Conservation (phyloP, 2,888 invertebrate genomes). For the Polylopha cassiicola region DNA sequence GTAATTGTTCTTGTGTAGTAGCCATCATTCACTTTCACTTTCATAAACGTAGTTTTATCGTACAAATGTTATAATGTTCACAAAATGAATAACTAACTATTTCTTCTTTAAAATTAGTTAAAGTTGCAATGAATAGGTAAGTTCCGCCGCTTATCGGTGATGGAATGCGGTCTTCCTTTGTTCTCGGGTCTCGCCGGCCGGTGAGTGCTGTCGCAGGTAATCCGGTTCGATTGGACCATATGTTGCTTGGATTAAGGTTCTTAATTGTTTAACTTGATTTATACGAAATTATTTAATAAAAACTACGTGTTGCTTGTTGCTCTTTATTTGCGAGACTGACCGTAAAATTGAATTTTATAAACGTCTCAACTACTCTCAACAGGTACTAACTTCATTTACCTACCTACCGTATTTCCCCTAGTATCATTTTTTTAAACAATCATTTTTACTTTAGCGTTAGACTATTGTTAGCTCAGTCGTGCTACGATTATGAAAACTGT, state of each 20-base stretch:
- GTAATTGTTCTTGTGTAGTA: constrained; percentile 1
- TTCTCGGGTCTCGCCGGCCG: constrained; percentile 1
- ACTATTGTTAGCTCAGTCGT: too few relatives aligned
- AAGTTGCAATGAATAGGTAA: neutral
- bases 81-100: neutral
- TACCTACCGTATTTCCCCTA: too few relatives aligned
- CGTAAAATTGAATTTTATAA: too few relatives aligned
- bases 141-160: neutral
- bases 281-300: too few relatives aligned
- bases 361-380: too few relatives aligned
- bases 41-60: neutral
- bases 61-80: neutral
- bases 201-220: neutral
- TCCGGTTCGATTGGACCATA: constrained; percentile 5
- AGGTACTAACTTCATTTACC: too few relatives aligned
- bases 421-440: too few relatives aligned
- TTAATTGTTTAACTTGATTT: too few relatives aligned
- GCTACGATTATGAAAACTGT: too few relatives aligned
- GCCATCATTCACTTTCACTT: constrained; percentile 2
- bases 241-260: neutral
- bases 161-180: constrained; percentile 3
- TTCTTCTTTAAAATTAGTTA: neutral
- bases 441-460: too few relatives aligned
- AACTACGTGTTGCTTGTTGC: too few relatives aligned
- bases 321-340: too few relatives aligned